Evolutionary conservation across 2,888 invertebrate species (phyloP), one percentile per base, ranked within the genome.

Genomic region (Yponomeuta malinellus): DNA sequence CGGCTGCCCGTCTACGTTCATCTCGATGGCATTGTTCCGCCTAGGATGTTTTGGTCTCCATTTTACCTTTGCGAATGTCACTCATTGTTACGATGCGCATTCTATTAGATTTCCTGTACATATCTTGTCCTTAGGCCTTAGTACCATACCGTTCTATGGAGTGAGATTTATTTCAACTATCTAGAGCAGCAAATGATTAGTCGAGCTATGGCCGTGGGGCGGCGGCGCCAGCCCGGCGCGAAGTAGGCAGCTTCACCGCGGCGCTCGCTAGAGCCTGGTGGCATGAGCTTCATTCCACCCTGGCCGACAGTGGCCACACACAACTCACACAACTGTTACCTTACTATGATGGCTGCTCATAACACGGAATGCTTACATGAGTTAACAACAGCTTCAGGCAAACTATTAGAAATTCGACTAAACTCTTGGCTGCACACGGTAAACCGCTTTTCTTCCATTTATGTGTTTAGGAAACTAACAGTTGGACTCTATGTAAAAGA

Each of bases 361-460:
- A 78, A 89, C 90, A 91, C 90, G 86, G 89, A 90, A 91, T 90
- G 91, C 91, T 90, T 90, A 85, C 83, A 84, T 83, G 83, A 86
- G 78, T 85, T 85, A 81, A 83, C 83, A 85, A 86, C 81, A 83
- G 90, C 90, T 90, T 91, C 83, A 85, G 84, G 87, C 82, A 88
- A 59, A 90, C 89, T 91, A 90, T 90, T 90, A 90, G 90, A 85
- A 86, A 81, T 81, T 90, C 89, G 89, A 87, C 85, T 89, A 89
- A 89, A 91, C 89, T 91, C 84, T 92, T 90, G 91, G 91, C 91
- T 92, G 91, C 89, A 88, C 89, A 89, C 87, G 89, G 87, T 89
- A 79, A 82, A 83, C 84, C 78, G 91, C 91, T 92, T 91, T 84
- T 90, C 88, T 90, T 90, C 86, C 89, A 90, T 91, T 66, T 90